phyloP scores from a whole-genome alignment of 2,113 vertebrate genomes.

The Colinus virginianus region DNA sequence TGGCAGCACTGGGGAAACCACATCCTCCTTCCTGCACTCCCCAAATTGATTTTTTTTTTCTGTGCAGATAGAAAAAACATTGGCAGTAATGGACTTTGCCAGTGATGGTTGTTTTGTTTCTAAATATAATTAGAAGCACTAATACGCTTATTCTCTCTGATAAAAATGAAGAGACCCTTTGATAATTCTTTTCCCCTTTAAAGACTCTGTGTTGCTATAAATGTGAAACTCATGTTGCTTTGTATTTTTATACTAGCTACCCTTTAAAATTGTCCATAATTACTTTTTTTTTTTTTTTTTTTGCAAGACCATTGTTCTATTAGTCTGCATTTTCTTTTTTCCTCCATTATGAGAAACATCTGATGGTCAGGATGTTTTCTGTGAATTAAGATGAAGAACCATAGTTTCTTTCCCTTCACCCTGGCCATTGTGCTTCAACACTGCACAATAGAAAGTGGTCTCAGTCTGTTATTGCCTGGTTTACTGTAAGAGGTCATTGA shows the following conservation, averaged over 20 bases:
- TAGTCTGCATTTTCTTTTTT: not conserved
- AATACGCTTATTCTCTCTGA: not conserved
- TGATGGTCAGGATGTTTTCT: not conserved
- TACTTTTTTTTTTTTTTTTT: not conserved
- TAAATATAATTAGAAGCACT: conserved; percentile 9
- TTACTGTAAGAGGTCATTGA: rapidly evolving
- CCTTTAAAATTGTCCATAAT: not conserved
- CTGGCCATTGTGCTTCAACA: not conserved
- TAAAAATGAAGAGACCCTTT: not conserved
- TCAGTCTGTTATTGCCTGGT: not conserved
- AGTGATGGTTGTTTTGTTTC: not conserved
- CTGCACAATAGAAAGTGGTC: rapidly evolving
- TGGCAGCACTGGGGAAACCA: not conserved
- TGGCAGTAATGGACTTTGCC: not conserved
- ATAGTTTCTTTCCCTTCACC: not conserved
- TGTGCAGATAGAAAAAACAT: not conserved
- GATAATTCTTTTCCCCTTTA: not conserved
- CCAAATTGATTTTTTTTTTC: not conserved
- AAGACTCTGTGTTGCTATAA: not conserved
- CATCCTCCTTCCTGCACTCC: not conserved
- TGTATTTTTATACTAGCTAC: not conserved
- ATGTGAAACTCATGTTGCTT: rapidly evolving
- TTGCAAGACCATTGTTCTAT: not conserved
- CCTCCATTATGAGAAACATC: not conserved
- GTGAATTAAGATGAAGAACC: not conserved